A percentile compares a stretch with the other conserved stretches of the same genome.
Evolutionary conservation across 2,888 invertebrate genomes (phyloP).

Genomic region (Athrips mouffetella): DNA sequence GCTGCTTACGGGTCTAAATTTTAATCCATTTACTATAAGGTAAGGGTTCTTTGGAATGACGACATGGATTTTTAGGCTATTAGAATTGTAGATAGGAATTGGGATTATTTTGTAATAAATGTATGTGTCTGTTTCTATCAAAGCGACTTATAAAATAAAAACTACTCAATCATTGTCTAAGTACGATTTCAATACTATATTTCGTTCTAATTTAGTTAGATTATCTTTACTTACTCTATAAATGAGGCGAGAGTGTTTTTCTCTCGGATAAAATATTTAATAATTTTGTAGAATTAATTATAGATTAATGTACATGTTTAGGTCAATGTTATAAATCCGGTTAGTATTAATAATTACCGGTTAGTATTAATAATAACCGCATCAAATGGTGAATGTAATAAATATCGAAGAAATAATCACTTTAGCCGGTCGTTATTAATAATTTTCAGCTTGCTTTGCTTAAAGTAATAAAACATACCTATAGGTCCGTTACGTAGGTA

Average conservation of each 20-base stretch:
- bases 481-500: too few relatives aligned
- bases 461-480: too few relatives aligned
- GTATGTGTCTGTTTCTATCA: conserved; percentile 13
- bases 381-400: too few relatives aligned
- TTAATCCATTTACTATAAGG: conserved; percentile 11
- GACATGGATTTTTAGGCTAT: background rate
- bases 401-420: too few relatives aligned
- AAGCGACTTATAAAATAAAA: conserved; percentile 12
- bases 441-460: too few relatives aligned
- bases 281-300: conserved; percentile 20
- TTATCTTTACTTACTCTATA: conserved; percentile 13
- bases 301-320: conserved; percentile 20
- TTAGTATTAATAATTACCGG: too few relatives aligned
- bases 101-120: conserved; percentile 15
- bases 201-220: conserved; percentile 19
- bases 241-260: conserved; percentile 11
- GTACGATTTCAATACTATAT: conserved; percentile 16
- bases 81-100: conserved; percentile 13
- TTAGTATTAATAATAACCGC: too few relatives aligned
- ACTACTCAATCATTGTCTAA: conserved; percentile 8
- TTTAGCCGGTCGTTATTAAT: too few relatives aligned
- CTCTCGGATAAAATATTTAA: conserved; percentile 7
- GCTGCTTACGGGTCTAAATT: conserved; percentile 6
- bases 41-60: conserved; percentile 16
- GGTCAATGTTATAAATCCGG: too few relatives aligned